Base-by-base conservation (phyloP, 2,888 invertebrate genomes). In the Myopa testacea region DNA sequence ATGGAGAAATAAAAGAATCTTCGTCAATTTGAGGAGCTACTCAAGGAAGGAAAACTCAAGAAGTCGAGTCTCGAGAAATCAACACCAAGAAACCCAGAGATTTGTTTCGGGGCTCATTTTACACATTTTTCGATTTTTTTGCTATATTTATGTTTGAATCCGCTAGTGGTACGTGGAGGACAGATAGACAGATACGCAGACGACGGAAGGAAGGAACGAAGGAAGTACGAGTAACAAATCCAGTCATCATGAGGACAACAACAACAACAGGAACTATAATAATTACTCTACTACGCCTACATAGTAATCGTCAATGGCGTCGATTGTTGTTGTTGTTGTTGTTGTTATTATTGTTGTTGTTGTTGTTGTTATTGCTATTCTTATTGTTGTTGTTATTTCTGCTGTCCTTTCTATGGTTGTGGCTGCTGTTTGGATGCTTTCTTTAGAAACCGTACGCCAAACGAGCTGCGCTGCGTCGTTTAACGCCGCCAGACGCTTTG, bases 321-420 rank as follows among this genome's bases (percentile, higher is more conserved):
- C 5, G 68, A 34, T 71, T 19, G 52, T 70, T 50, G 19, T 52
- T 12, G 52, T 70, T 19, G 26, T 52, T 12, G 52, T 55, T 19
- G 52, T 70, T 50, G 19, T 52, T 12, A 34, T 70, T 19, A 26
- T 52, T 12, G 52, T 70, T 19, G 26, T 71, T 19, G 52, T 70
- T 50, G 19, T 52, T 12, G 52, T 70, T 19, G 26, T 62, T 6
- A 67, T 34, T 67, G 67, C n/a, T n/a, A n/a, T 71, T 71, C 55
- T 71, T 55, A 34, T 71, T 19, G 52, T 70, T 45, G 19, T 52
- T 12, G 52, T 55, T 19, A 52, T 70, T 7, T 70, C 50, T 26
- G 52, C 16, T 10, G 8, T 69, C 69, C 38, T 14, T 38, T 70
- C 38, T 19, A 3, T 68, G 45, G n/a, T 38, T 68, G 40, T 68